Conservation (phyloP, 2,113 vertebrate species). For the Catharus bicknelli region DNA sequence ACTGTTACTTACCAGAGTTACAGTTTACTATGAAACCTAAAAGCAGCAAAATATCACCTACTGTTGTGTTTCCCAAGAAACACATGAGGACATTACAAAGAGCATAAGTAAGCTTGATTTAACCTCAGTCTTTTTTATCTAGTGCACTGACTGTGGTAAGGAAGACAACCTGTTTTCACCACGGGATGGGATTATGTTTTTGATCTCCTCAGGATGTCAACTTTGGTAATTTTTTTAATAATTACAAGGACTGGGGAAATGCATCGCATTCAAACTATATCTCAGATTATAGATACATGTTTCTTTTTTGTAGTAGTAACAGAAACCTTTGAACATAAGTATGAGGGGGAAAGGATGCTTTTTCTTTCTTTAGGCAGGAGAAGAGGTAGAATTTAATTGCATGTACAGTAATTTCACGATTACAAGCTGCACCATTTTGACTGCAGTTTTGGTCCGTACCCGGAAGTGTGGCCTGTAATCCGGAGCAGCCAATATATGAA, state of each 20-base stretch:
- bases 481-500: no score
- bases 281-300: not conserved
- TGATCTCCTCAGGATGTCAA: not conserved
- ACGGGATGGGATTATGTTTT: not conserved
- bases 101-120: not conserved
- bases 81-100: not conserved
- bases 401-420: no score
- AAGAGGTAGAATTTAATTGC: not conserved
- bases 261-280: not conserved
- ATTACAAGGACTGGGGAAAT: not conserved
- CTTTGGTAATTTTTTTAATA: not conserved
- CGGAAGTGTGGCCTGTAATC: no score
- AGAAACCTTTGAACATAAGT: not conserved
- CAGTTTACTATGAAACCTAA: not conserved
- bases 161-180: not conserved
- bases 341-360: not conserved
- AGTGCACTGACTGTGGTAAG: not conserved
- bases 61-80: not conserved
- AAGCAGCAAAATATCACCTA: not conserved
- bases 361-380: not conserved
- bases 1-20: no score
- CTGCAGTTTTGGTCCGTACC: no score
- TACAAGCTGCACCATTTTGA: no score
- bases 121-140: not conserved
- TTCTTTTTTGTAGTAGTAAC: not conserved